Evolutionary conservation across 2,797 vertebrate genomes (phyloP), one percentile per base, ranked within the genome.

Genomic region (Cercopithecus neglectus): DNA sequence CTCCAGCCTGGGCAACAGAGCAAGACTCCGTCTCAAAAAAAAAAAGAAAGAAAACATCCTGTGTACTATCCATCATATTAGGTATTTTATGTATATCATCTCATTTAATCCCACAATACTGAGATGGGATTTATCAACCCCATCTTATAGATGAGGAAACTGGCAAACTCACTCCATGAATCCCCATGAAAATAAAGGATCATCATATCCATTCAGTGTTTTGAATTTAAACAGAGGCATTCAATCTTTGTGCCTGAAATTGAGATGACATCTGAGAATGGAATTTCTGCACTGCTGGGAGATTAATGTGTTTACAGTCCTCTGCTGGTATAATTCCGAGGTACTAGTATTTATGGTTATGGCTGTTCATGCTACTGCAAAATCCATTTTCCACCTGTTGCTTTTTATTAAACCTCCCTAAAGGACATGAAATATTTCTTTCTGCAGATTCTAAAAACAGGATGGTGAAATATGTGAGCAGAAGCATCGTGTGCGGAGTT

Each of bases 361-460:
- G 55, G 87, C 59, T 3, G 5, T 95, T 96, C 75, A 2, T 36
- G 95, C 97, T 97, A 96, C 96, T 95, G 95, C 95, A 89, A 92
- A 97, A 97, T 61, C 95, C 92, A 97, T 98, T 96, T 97, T 92
- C 97, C 96, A 98, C 97, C 97, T 97, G 94, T 97, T 98, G 83
- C 67, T 92, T 96, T 97, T 97, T 96, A 96, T 94, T 97, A 94
- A 96, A 89, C 80, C 92, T 97, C 94, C 96, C 93, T 70, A 91
- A 97, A 97, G 97, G 95, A 93, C 46, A 92, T 78, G 94, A 98
- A 97, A 97, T 98, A 97, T 97, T 95, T 96, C 96, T 97, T 96
- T 87, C 61, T 91, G 76, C 57, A 81, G 75, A 94, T 87, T 98
- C 95, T 97, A 91, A 97, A 98, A 96, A 61, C 1, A 17, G 91